Conservation (phyloP, 2,888 invertebrate species). For the Synanthedon andrenaeformis region DNA sequence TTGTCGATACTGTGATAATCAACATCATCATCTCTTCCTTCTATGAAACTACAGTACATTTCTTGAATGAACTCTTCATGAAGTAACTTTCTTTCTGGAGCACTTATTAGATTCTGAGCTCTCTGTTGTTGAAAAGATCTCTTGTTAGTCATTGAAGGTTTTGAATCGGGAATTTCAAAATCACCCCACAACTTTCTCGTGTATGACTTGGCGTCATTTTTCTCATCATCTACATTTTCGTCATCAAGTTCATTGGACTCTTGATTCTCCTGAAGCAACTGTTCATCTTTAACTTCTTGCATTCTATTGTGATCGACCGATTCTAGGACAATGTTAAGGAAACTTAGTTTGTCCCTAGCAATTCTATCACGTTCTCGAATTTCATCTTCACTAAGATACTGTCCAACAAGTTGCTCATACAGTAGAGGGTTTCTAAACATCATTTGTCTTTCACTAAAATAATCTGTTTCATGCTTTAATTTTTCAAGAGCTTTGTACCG, state of each 20-base stretch:
- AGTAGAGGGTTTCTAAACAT: conserved; percentile 90
- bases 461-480: conserved; percentile 76
- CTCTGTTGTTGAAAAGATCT: conserved; percentile 24
- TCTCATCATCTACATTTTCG: conserved; percentile 22
- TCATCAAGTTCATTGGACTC: conserved; percentile 30
- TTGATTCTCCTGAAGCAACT: conserved; percentile 71
- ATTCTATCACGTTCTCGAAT: conserved; percentile 73
- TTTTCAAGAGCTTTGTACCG: conserved; percentile 84
- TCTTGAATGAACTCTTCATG: conserved; percentile 85
- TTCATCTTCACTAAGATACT: conserved; percentile 84
- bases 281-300: conserved; percentile 72
- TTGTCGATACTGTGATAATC: conserved; percentile 86
- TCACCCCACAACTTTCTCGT: conserved; percentile 64
- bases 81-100: conserved; percentile 74
- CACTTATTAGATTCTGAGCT: conserved; percentile 52
- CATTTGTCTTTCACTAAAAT: conserved; percentile 95
- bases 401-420: conserved; percentile 91
- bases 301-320: conserved; percentile 81
- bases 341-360: conserved; percentile 69
- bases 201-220: conserved; percentile 10
- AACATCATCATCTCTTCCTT: conserved; percentile 84
- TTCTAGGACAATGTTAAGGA: conserved; percentile 83
- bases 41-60: conserved; percentile 87
- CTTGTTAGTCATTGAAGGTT: conserved; percentile 21
- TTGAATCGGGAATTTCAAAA: conserved; percentile 57